phyloP scores from a whole-genome alignment of 2,888 invertebrate genomes.

The Julus scanicus region DNA sequence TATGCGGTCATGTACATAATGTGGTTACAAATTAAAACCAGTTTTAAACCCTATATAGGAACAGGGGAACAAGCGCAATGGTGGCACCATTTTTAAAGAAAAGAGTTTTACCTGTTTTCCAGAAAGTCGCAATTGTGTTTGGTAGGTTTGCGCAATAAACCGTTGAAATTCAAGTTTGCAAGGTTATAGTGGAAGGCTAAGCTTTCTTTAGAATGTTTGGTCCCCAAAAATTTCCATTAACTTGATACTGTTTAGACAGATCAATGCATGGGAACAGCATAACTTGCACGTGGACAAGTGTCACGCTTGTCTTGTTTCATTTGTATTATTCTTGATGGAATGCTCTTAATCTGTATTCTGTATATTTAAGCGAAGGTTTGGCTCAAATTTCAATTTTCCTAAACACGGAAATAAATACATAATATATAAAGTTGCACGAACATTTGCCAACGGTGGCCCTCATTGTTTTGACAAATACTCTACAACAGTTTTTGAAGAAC shows the following conservation, averaged over 20 bases:
- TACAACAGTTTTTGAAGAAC: too few relatives aligned
- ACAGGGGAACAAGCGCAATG: not conserved
- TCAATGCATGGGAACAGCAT: not conserved
- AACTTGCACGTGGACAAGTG: not conserved
- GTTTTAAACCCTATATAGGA: not conserved
- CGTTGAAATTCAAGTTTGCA: not conserved
- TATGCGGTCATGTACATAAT: not conserved
- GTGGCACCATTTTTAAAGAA: not conserved
- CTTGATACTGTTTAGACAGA: not conserved
- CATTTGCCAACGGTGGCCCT: too few relatives aligned
- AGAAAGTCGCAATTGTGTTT: not conserved
- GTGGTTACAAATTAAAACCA: not conserved
- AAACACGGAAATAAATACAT: not conserved
- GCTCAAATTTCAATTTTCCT: not conserved
- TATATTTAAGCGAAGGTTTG: not conserved
- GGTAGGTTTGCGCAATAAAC: constrained; percentile 3
- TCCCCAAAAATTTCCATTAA: not conserved
- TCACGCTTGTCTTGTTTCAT: not conserved
- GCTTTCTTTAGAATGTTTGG: not conserved
- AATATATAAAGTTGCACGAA: not conserved
- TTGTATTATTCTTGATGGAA: not conserved
- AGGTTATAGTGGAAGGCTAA: not conserved
- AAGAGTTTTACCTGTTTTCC: not conserved
- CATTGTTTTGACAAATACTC: too few relatives aligned
- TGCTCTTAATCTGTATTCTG: not conserved